Conservation (phyloP, 2,888 invertebrate genomes). For the Altica lythri region DNA sequence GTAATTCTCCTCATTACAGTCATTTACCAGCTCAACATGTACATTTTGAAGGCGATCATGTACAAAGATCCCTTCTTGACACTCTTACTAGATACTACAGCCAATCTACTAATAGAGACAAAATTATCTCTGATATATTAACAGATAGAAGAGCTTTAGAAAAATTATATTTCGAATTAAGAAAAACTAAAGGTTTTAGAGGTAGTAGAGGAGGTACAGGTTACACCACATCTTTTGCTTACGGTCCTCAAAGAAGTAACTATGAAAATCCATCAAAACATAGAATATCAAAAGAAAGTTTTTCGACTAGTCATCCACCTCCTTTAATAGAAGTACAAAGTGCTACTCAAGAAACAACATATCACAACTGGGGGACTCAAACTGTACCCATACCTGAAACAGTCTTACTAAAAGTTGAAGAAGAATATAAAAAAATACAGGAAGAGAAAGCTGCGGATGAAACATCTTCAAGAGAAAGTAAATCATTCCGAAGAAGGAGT, state of each 20-base stretch:
- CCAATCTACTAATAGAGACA: slow-evolving; percentile 68
- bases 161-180: slow-evolving; percentile 73
- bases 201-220: slow-evolving; percentile 51
- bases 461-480: slow-evolving; percentile 48
- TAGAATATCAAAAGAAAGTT: slow-evolving; percentile 6
- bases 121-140: slow-evolving; percentile 72
- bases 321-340: slow-evolving; percentile 71
- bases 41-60: slow-evolving; percentile 60
- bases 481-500: slow-evolving; percentile 65
- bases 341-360: slow-evolving; percentile 60
- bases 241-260: slow-evolving; percentile 34
- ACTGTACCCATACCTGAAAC: slow-evolving; percentile 66
- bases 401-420: slow-evolving; percentile 59
- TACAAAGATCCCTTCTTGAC: slow-evolving; percentile 67
- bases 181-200: slow-evolving; percentile 67
- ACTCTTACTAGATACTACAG: slow-evolving; percentile 71
- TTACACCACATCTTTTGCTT: slow-evolving; percentile 38
- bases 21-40: slow-evolving; percentile 34
- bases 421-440: slow-evolving; percentile 58
- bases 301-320: slow-evolving; percentile 57
- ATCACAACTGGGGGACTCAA: slow-evolving; percentile 61
- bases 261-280: slow-evolving; percentile 27
- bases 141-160: slow-evolving; percentile 75
- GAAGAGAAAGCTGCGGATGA: slow-evolving; percentile 50
- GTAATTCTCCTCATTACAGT: no score